Percentiles rank a stretch among this genome's conserved stretches.
Evolutionary conservation across 2,797 vertebrate genomes (phyloP).

Genomic region (Rhabdophis nuchalis): DNA sequence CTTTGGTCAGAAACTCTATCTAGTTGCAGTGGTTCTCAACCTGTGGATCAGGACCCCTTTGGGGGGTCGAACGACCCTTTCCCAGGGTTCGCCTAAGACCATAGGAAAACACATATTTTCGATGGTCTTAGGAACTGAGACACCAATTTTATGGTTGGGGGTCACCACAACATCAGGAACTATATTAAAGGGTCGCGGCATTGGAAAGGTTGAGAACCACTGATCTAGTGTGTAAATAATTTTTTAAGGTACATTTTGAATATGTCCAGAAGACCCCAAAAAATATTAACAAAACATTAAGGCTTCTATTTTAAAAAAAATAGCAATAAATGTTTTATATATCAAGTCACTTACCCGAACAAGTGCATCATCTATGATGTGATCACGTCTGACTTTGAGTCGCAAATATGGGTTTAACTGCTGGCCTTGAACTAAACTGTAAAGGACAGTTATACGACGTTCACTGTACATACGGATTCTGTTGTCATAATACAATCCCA

Average conservation of each 20-base stretch:
- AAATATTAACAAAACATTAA: not conserved
- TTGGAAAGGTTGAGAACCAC: too few species aligned
- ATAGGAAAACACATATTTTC: too few species aligned
- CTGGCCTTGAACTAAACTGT: slow-evolving; percentile 97
- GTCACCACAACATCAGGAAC: too few species aligned
- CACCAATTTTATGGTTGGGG: too few species aligned
- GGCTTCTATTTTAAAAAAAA: not conserved
- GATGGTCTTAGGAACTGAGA: too few species aligned
- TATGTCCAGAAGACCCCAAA: not conserved
- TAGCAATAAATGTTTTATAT: not conserved
- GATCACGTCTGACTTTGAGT: slow-evolving; percentile 94
- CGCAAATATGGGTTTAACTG: slow-evolving; percentile 92
- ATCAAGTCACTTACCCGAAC: slow-evolving; percentile 84
- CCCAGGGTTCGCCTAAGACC: too few species aligned
- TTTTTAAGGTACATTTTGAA: not conserved
- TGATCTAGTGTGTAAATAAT: not conserved
- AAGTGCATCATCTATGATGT: slow-evolving; percentile 97
- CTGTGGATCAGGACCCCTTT: too few species aligned
- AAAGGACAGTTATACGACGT: slow-evolving; percentile 93
- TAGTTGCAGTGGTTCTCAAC: too few species aligned
- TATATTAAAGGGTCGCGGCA: too few species aligned
- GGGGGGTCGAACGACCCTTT: too few species aligned
- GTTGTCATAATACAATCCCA: slow-evolving; percentile 98
- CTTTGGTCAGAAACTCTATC: not conserved
- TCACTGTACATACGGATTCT: slow-evolving; percentile 99